Base-by-base conservation (phyloP, 2,888 invertebrate genomes). In the Lasioglossum lativentre region DNA sequence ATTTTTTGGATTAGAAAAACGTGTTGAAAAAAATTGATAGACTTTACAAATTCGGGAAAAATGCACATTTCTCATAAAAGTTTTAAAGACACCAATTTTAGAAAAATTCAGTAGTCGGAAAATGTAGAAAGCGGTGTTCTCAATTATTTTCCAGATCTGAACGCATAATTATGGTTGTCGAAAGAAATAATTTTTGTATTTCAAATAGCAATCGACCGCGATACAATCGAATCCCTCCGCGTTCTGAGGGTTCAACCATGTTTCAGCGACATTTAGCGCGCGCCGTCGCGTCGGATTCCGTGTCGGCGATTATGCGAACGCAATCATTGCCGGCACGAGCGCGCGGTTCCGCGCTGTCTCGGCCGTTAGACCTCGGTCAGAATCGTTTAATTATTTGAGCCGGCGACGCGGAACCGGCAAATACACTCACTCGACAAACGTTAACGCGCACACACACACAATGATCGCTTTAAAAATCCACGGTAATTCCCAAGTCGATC, bases 351-450 rank as follows among this genome's bases (percentile, higher is more conserved):
- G 78, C 78, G 78, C 72, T 75, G 78, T 83, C 75, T 78, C 73
- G 56, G 72, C 74, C 75, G 85, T 85, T 75, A 83, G 72, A 71
- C 75, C 83, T 78, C 78, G 73, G 71, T 73, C 75, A 40, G 73
- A 71, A 84, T 82, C 84, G 84, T 82, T 85, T 82, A 86, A 86
- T 85, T 85, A 86, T 86, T 85, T 75, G 80, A 75, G 34, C 59
- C 80, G 72, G 80, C 86, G 80, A 86, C 78, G 78, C 85, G 85
- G 85, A 86, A 86, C 86, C 86, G 56, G 71, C 30, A 66, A 72
- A 81, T 78, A 86, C 52, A 52, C 23, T 52, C 19, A 10, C 52
- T 47, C 23, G 23, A 10, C 52, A n/a, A 52, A 52, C 23, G 19
- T 47, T 19, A 19, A 12, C 40, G 6, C 52, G 10, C 23, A n/a